Evolutionary conservation across 2,113 vertebrate species (phyloP).

Genomic region (Cololabis saira): DNA sequence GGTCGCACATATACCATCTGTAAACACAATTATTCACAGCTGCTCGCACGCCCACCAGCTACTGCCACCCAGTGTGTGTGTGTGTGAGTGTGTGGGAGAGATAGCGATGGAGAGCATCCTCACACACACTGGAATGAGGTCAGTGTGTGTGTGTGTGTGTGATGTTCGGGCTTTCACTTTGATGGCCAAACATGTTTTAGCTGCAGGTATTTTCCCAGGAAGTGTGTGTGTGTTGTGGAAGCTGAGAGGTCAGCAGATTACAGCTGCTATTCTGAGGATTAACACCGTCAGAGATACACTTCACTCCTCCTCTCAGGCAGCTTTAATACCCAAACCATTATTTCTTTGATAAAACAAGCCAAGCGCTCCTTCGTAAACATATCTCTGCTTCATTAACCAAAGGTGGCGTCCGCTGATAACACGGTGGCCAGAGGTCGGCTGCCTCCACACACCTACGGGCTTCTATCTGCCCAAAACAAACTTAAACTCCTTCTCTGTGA

Average conservation of each 20-base stretch:
- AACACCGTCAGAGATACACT: slow-evolving; percentile 47
- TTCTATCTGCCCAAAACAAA: no score
- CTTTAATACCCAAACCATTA: slow-evolving; percentile 25
- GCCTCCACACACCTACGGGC: no score
- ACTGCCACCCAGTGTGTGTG: slow-evolving; percentile 39
- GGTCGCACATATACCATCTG: slow-evolving; percentile 66
- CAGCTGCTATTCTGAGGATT: slow-evolving; percentile 51
- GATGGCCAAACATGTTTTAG: slow-evolving; percentile 66
- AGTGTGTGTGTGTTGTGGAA: slow-evolving; percentile 29
- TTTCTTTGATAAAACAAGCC: background rate
- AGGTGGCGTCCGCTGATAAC: background rate
- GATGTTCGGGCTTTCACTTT: slow-evolving; percentile 63
- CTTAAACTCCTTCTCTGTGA: no score
- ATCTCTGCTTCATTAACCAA: background rate
- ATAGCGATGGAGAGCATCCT: slow-evolving; percentile 21
- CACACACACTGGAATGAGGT: slow-evolving; percentile 56
- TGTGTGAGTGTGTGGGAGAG: slow-evolving; percentile 10
- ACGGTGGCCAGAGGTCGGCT: no score
- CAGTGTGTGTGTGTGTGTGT: slow-evolving; percentile 30
- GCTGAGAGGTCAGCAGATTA: slow-evolving; percentile 64
- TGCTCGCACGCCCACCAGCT: slow-evolving; percentile 60
- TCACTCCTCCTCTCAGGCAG: slow-evolving; percentile 2
- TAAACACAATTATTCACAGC: slow-evolving; percentile 76
- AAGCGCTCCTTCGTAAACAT: background rate
- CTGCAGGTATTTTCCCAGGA: slow-evolving; percentile 58